Conservation (phyloP, 2,113 vertebrate genomes). For the Laterallus jamaicensis region DNA sequence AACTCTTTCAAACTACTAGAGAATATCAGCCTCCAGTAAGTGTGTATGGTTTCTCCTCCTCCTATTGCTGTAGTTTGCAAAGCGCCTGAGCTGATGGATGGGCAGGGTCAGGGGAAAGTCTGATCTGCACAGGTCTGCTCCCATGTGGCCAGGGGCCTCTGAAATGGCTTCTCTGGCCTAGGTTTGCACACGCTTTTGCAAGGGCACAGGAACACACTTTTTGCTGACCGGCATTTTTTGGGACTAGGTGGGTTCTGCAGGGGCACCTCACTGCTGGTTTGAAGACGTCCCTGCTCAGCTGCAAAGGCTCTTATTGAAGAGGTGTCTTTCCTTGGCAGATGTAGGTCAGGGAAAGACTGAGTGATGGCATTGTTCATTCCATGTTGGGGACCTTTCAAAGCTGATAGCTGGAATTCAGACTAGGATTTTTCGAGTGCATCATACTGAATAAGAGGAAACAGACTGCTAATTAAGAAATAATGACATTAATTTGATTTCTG, state of each 20-base stretch:
- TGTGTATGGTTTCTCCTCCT: not conserved
- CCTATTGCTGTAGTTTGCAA: not conserved
- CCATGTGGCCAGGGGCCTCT: not conserved
- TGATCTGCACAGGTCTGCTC: not conserved
- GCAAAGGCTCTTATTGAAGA: not conserved
- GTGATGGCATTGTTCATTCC: not conserved
- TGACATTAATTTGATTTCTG: not conserved
- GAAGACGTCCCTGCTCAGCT: not conserved
- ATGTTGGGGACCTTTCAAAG: not conserved
- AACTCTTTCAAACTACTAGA: conserved; percentile 79
- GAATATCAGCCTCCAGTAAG: conserved; percentile 87
- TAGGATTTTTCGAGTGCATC: not conserved
- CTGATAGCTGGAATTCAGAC: not conserved
- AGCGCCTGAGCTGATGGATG: not conserved
- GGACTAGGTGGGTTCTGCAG: not conserved
- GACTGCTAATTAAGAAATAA: not conserved
- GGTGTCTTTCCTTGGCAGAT: not conserved
- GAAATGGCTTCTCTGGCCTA: not conserved
- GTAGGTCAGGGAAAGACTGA: not conserved
- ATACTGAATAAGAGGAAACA: not conserved
- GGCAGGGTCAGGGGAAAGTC: not conserved
- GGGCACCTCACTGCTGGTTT: not conserved
- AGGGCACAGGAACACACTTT: not conserved
- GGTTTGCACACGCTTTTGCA: not conserved
- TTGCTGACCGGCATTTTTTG: not conserved